Conservation (phyloP, 2,888 invertebrate genomes). For the Troides aeacus region DNA sequence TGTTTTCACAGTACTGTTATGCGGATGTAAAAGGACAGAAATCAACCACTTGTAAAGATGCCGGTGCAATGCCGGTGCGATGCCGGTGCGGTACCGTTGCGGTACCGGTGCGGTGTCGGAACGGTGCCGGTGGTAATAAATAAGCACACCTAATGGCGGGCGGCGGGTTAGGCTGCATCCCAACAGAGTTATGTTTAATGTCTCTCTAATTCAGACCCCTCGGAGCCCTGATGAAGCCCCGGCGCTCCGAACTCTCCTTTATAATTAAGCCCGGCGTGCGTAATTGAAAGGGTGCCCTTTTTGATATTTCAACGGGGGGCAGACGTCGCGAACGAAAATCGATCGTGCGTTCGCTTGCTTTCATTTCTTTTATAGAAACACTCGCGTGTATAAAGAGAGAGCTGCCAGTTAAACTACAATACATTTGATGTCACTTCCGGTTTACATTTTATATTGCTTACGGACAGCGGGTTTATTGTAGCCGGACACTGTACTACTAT, state of each 20-base stretch:
- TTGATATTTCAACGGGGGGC: conserved; percentile 52
- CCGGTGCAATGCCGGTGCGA: neutral
- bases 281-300: conserved; percentile 58
- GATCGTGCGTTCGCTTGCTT: neutral
- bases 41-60: too few relatives aligned
- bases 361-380: too few relatives aligned
- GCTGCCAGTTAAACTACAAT: too few relatives aligned
- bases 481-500: too few relatives aligned
- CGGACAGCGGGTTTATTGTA: too few relatives aligned
- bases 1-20: too few relatives aligned
- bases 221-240: conserved; percentile 34
- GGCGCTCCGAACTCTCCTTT: conserved; percentile 37
- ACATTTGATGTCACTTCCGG: too few relatives aligned
- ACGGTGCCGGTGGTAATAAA: conserved; percentile 32
- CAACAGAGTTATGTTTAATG: conserved; percentile 49
- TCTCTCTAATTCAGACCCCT: conserved; percentile 36
- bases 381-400: too few relatives aligned
- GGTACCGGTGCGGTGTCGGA: conserved; percentile 12
- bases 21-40: too few relatives aligned
- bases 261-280: conserved; percentile 51
- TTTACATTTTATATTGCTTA: too few relatives aligned
- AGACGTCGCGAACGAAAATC: neutral
- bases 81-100: neutral
- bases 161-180: conserved; percentile 34
- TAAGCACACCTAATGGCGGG: conserved; percentile 19